Evolutionary conservation across 35 echinoderm and acorn worm species (phyloP).

Genomic region (Eucidaris tribuloides): DNA sequence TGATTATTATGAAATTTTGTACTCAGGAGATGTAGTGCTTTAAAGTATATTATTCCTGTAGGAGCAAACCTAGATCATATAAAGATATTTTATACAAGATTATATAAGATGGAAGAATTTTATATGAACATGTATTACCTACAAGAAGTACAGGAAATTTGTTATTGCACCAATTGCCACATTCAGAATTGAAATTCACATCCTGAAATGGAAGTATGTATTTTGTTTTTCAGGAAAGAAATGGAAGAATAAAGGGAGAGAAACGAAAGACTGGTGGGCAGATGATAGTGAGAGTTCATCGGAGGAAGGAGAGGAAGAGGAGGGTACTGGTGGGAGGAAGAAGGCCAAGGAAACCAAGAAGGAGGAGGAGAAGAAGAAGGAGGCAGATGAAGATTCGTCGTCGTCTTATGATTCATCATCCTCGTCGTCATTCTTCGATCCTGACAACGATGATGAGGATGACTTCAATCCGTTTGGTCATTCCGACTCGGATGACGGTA

Average conservation of each 20-base stretch:
- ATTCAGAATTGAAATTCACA: too few species aligned
- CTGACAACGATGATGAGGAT: constrained; percentile 55
- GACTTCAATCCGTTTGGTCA: constrained; percentile 92
- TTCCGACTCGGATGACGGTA: constrained; percentile 94
- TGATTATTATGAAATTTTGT: too few species aligned
- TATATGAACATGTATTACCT: too few species aligned
- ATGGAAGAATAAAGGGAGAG: constrained; percentile 23
- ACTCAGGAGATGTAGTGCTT: too few species aligned
- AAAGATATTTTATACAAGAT: too few species aligned
- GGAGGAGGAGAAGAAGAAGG: constrained; percentile 31
- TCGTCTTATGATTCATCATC: too few species aligned
- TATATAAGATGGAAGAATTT: too few species aligned
- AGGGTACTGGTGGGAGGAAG: constrained; percentile 5
- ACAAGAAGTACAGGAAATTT: too few species aligned
- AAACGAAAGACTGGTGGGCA: constrained; percentile 44
- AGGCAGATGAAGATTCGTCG: constrained; percentile 27
- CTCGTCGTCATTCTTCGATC: constrained; percentile 27
- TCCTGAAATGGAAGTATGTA: too few species aligned
- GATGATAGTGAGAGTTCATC: constrained; percentile 30
- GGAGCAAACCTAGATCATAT: too few species aligned
- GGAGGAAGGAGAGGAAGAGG: background rate
- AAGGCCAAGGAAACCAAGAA: constrained; percentile 14
- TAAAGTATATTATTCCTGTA: too few species aligned
- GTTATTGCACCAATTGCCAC: too few species aligned
- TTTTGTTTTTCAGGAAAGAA: constrained; percentile 23